Evolutionary conservation across 2,113 vertebrate genomes (phyloP).

Genomic region (Ictidomys tridecemlineatus): DNA sequence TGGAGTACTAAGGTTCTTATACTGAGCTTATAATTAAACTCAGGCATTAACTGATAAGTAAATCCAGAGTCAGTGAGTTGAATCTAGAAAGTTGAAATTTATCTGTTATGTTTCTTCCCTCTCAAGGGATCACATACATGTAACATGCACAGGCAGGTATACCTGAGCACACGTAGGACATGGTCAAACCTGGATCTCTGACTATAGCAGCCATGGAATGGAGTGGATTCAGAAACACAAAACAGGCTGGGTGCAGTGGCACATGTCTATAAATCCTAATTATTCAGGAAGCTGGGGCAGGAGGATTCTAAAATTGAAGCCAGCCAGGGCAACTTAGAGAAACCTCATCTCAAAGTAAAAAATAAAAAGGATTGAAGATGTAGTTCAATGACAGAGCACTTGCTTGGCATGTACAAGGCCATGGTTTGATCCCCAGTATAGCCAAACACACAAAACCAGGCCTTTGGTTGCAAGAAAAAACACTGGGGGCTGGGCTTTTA

Average conservation of each 20-base stretch:
- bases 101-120: neutral
- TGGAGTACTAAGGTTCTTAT: neutral
- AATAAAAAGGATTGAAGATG: too few species aligned
- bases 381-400: too few species aligned
- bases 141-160: neutral
- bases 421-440: too few species aligned
- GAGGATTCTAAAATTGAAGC: too few species aligned
- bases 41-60: neutral
- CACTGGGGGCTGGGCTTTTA: neutral
- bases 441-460: too few species aligned
- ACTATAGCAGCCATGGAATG: too few species aligned
- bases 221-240: neutral
- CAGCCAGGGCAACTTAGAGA: too few species aligned
- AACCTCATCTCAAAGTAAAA: too few species aligned
- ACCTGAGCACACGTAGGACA: accelerated
- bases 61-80: neutral
- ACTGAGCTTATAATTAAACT: neutral
- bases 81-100: constrained; percentile 25
- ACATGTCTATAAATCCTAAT: too few species aligned
- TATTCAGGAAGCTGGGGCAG: too few species aligned
- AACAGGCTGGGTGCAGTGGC: neutral
- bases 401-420: too few species aligned
- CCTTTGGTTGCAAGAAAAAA: neutral
- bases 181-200: neutral
- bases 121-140: neutral